Base-by-base conservation (phyloP, 53 echinoderm and acorn worm genomes). In the Paracentrotus lividus region DNA sequence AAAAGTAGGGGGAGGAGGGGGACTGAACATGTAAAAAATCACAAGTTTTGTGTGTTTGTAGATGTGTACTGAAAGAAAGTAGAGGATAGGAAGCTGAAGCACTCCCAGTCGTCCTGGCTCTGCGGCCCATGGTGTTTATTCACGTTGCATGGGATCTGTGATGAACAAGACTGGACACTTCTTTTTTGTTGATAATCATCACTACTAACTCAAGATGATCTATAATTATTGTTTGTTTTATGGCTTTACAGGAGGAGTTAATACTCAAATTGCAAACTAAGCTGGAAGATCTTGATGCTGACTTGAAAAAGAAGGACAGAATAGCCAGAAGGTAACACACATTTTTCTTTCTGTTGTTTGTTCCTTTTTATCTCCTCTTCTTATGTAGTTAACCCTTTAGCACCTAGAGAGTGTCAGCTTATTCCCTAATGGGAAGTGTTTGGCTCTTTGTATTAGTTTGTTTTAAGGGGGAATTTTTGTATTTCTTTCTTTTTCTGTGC, bases 281-380 rank as follows among this genome's bases (percentile, higher is more conserved):
- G 1, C 88, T 98, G 59, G 95, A 93, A 24, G 95, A 94, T 32
- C 77, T 98, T 13, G 98, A 98, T 55, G 87, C 49, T 14, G 93
- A 91, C 20, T 81, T 98, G 45, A 97, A 96, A 77, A 93, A 95
- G 59, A 96, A 95, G 60, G 93, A 84, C 75, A 60, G 86, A 16
- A 84, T 91, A 90, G 94, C 49, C 4, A 40, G 91, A 68, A 88
- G 72, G 94, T 84, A 96, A 92, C 27, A 18, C 9, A 57, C 21
- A 55, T 55, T 55, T 15, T n/a, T n/a, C n/a, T n/a, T n/a, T n/a
- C n/a, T n/a, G n/a, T n/a, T n/a, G n/a, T n/a, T n/a, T n/a, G n/a
- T n/a, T n/a, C n/a, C n/a, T n/a, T n/a, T n/a, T n/a, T n/a, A n/a
- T n/a, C n/a, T n/a, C n/a, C n/a, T n/a, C n/a, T n/a, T n/a, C n/a